These are phyloP conservation scores for Gymnothorax javanicus DNA, from an alignment of 2,797 vertebrate species.

Conservation along the genomic window DNA sequence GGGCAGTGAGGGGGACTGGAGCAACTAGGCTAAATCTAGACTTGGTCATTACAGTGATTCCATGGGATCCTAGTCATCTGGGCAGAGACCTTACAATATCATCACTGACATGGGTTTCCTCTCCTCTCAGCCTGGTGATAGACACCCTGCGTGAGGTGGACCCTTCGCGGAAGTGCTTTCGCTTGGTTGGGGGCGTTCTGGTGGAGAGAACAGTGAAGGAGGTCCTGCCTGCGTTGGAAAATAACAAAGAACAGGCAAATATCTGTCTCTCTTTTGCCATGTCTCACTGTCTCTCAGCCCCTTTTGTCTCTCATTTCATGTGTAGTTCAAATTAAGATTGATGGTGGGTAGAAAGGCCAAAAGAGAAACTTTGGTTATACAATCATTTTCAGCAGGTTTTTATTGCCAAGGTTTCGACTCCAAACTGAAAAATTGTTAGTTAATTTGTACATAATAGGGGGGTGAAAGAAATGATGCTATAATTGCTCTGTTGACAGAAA, in stretches of 20 bases:
- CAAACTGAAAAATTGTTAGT: no score
- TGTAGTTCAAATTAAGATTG: no score
- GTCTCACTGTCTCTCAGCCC: background rate
- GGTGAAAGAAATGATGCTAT: background rate
- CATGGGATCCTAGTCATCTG: background rate
- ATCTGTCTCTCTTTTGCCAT: background rate
- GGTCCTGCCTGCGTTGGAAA: conserved; percentile 88
- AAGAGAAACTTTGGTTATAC: no score
- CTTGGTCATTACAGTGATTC: no score
- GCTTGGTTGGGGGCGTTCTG: conserved; percentile 89
- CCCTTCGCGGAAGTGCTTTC: conserved; percentile 85
- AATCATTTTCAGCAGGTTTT: no score
- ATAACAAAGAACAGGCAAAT: conserved; percentile 82
- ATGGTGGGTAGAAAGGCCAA: no score
- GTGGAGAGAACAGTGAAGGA: conserved; percentile 94
- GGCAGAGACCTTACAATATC: background rate
- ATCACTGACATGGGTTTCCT: background rate
- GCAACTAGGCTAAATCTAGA: no score
- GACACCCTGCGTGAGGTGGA: conserved; percentile 91
- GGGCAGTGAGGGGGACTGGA: no score
- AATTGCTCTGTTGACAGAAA: background rate
- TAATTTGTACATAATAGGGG: no score
- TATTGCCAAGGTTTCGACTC: no score
- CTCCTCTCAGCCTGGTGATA: conserved; percentile 78
- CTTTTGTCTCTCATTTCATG: background rate